phyloP scores from a whole-genome alignment of 2,113 vertebrate species.

The Rhea pennata region DNA sequence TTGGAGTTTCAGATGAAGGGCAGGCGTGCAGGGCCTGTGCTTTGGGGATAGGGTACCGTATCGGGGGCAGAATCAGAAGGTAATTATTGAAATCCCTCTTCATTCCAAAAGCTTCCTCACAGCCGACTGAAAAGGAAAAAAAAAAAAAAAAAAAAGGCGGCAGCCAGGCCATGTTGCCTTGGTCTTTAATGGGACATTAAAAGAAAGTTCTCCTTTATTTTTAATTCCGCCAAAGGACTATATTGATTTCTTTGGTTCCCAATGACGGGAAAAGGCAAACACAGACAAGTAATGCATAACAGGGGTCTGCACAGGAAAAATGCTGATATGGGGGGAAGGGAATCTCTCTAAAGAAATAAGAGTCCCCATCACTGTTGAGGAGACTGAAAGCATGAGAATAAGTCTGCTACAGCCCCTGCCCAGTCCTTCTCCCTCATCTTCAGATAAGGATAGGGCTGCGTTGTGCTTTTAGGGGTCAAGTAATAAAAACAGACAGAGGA shows the following conservation, averaged over 20 bases:
- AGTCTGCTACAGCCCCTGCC: fast-evolving
- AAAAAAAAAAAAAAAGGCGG: not conserved
- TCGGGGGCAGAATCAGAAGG: not conserved
- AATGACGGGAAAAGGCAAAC: not conserved
- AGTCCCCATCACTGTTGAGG: not conserved
- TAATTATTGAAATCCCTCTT: conserved; percentile 38
- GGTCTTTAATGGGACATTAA: not conserved
- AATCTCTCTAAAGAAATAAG: not conserved
- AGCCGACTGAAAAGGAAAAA: not conserved
- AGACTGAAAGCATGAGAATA: not conserved
- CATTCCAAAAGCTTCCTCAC: not conserved
- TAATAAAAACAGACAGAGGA: not conserved
- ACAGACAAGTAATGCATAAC: not conserved
- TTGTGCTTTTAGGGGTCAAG: not conserved
- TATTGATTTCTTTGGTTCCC: not conserved
- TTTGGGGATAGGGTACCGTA: conserved; percentile 51
- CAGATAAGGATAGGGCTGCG: not conserved
- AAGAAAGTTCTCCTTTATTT: not conserved
- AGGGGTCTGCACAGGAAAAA: not conserved
- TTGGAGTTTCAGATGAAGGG: conserved; percentile 70
- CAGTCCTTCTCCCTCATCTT: not conserved
- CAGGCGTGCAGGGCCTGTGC: not conserved
- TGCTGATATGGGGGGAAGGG: not conserved
- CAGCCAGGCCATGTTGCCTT: not conserved
- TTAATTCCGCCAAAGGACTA: not conserved